phyloP scores from a whole-genome alignment of 53 echinoderm and acorn worm genomes.

The Antedon mediterranea region DNA sequence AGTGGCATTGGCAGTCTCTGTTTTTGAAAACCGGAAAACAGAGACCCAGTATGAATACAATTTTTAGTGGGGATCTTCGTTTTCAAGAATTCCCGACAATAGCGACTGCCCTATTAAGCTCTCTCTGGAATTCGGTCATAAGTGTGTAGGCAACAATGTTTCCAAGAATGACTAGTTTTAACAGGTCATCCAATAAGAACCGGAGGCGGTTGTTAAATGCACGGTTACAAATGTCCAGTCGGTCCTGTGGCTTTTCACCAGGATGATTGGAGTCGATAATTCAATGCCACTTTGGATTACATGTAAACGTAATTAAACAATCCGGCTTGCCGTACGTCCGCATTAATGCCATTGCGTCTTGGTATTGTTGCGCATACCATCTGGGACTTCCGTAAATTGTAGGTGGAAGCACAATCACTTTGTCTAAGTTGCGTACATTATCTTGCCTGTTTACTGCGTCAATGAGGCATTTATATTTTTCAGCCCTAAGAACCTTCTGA shows the following conservation, averaged over 20 bases:
- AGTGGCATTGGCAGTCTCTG: too few species aligned
- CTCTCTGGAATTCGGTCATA: slow-evolving; percentile 2
- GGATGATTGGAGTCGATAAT: slow-evolving; percentile 5
- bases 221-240: neutral
- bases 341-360: slow-evolving; percentile 37
- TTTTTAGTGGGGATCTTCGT: too few species aligned
- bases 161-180: neutral
- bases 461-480: slow-evolving; percentile 15
- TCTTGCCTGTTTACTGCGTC: too few species aligned
- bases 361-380: slow-evolving; percentile 22
- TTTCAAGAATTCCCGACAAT: too few species aligned
- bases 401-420: slow-evolving; percentile 19
- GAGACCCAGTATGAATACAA: too few species aligned
- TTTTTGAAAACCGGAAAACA: too few species aligned
- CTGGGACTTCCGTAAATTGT: slow-evolving; percentile 22
- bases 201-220: neutral
- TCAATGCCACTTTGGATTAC: slow-evolving; percentile 37
- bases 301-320: slow-evolving; percentile 36
- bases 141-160: neutral
- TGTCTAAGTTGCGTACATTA: slow-evolving; percentile 17
- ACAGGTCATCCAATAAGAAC: neutral
- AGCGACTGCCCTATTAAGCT: too few species aligned
- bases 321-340: slow-evolving; percentile 36
- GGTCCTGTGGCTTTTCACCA: neutral
- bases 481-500: slow-evolving; percentile 15